Percentiles rank a stretch among this genome's conserved stretches.
phyloP scores from a whole-genome alignment of 2,888 invertebrate species.

The Torymus tubicola region DNA sequence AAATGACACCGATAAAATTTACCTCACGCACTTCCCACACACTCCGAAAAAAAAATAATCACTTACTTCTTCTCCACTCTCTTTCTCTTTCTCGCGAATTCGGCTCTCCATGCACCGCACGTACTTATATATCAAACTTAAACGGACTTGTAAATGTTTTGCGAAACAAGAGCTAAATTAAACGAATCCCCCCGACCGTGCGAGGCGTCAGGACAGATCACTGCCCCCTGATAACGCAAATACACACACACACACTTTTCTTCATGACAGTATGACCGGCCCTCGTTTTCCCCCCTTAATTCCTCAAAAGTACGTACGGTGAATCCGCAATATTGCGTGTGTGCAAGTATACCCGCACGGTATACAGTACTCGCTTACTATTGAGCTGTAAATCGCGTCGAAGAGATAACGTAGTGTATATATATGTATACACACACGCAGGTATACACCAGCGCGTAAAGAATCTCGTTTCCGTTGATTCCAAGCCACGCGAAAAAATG shows the following conservation, averaged over 20 bases:
- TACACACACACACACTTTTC: not conserved
- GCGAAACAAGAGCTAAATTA: conserved; percentile 51
- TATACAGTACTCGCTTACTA: not conserved
- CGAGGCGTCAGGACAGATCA: conserved; percentile 11
- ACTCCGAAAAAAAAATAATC: too few species aligned
- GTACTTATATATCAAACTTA: conserved; percentile 39
- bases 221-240: conserved; percentile 8
- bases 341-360: too few species aligned
- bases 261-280: too few species aligned
- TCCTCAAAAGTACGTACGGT: conserved; percentile 35
- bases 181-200: conserved; percentile 9
- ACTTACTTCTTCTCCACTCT: too few species aligned
- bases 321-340: conserved; percentile 52
- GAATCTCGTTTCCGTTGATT: conserved; percentile 41
- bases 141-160: conserved; percentile 37
- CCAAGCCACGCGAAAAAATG: not conserved
- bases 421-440: not conserved
- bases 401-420: not conserved
- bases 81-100: not conserved
- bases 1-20: too few species aligned
- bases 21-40: too few species aligned
- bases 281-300: conserved; percentile 11
- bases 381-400: conserved; percentile 54
- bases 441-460: not conserved
- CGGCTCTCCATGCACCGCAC: conserved; percentile 1